Conservation (phyloP, 2,113 vertebrate species). For the Aegypius monachus region DNA sequence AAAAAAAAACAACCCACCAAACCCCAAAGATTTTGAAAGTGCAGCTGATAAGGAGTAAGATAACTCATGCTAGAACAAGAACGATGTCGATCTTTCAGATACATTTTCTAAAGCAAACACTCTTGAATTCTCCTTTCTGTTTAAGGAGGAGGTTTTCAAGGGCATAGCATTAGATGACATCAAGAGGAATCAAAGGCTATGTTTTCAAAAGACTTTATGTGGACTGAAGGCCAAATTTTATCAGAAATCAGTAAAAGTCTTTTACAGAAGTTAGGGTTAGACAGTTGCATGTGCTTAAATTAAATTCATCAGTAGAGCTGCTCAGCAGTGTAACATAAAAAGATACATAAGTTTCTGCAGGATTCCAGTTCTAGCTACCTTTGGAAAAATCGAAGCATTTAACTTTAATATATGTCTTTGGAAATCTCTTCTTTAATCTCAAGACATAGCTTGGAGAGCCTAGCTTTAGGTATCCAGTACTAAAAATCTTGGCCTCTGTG, state of each 20-base stretch:
- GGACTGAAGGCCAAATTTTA: background rate
- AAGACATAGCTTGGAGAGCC: background rate
- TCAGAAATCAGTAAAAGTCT: background rate
- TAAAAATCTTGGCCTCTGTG: background rate
- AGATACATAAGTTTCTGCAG: background rate
- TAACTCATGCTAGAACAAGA: background rate
- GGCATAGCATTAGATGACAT: background rate
- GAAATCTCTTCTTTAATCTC: background rate
- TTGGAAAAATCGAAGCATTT: background rate
- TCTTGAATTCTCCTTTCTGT: background rate
- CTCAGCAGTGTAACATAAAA: background rate
- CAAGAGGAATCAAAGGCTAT: background rate
- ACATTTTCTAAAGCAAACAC: rapidly evolving
- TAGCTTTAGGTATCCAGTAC: background rate
- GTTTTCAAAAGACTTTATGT: background rate
- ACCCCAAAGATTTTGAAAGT: background rate
- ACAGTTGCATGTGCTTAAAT: background rate
- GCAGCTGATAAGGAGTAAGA: background rate
- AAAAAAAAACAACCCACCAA: background rate
- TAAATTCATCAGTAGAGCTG: background rate
- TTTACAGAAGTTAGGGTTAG: background rate
- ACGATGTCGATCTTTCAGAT: background rate
- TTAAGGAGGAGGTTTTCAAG: background rate
- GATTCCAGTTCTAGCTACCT: background rate
- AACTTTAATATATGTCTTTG: background rate